phyloP scores from a whole-genome alignment of 2,113 vertebrate genomes.

The Leptosomus discolor region DNA sequence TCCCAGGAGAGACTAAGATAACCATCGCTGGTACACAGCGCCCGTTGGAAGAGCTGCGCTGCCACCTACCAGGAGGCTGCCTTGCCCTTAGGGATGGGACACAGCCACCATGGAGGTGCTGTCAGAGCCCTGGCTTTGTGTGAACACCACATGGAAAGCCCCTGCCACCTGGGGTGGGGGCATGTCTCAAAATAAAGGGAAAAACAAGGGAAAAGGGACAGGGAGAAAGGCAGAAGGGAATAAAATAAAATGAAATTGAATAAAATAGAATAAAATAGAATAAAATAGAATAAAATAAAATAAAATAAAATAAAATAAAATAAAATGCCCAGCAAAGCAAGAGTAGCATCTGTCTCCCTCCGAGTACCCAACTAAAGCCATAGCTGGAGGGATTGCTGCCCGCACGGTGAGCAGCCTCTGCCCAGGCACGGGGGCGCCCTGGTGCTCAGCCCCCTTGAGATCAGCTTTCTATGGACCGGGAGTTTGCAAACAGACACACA shows the following conservation, averaged over 20 bases:
- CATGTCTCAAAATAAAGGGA: accelerated
- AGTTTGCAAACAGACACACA: not conserved
- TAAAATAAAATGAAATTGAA: not conserved
- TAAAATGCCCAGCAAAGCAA: not conserved
- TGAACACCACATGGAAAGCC: not conserved
- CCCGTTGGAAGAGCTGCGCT: accelerated
- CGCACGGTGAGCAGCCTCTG: not conserved
- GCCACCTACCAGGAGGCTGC: not conserved
- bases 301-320: not conserved
- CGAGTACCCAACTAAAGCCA: not conserved
- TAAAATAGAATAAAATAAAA: not conserved
- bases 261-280: not conserved
- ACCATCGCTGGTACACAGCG: accelerated
- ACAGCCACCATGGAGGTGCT: accelerated
- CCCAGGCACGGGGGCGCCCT: accelerated
- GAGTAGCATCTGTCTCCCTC: not conserved
- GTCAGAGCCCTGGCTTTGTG: not conserved
- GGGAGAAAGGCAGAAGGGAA: accelerated
- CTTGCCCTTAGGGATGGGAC: not conserved
- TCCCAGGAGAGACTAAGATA: not conserved
- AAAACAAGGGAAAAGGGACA: not conserved
- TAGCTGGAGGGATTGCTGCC: not conserved
- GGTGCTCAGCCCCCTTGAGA: not conserved
- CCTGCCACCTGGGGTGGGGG: not conserved
- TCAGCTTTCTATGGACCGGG: not conserved